Percentiles rank a stretch among this genome's conserved stretches.
Conservation (phyloP, 2,888 invertebrate genomes). For the Harpalus rufipes region DNA sequence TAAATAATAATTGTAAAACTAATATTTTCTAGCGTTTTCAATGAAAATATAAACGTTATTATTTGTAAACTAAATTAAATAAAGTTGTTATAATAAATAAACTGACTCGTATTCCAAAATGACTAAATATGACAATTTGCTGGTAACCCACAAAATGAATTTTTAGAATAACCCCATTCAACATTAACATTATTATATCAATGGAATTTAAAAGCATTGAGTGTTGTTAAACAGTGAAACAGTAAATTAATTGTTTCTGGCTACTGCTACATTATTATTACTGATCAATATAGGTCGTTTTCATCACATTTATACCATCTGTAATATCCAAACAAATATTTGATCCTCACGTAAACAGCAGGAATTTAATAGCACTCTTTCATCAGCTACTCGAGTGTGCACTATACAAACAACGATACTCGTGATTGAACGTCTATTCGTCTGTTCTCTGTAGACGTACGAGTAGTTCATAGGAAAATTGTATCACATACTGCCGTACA, state of each 20-base stretch:
- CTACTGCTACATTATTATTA: not conserved
- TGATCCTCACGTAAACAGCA: not conserved
- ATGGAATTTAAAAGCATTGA: not conserved
- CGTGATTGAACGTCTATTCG: conserved; percentile 4
- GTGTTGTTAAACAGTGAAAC: not conserved
- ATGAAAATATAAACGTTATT: no score
- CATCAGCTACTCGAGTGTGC: not conserved
- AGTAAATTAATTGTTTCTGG: conserved; percentile 12
- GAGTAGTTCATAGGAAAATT: not conserved
- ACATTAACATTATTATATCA: not conserved
- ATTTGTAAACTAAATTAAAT: no score
- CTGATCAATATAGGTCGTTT: conserved; percentile 10
- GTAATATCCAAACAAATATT: conserved; percentile 21
- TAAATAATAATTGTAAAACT: no score
- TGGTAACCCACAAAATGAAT: no score
- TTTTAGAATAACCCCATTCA: not conserved
- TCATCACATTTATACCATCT: conserved; percentile 13
- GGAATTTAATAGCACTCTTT: conserved; percentile 4
- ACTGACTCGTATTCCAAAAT: no score
- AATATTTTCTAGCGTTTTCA: no score
- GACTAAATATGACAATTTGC: no score
- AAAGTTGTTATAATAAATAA: no score
- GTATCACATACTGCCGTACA: not conserved
- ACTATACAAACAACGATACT: not conserved
- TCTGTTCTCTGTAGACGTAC: not conserved